Percentiles rank a stretch among this genome's conserved stretches.
These are phyloP conservation scores for Harlomillsia oculata DNA, from an alignment of 1,140 invertebrate species.

Conservation along the genomic window DNA sequence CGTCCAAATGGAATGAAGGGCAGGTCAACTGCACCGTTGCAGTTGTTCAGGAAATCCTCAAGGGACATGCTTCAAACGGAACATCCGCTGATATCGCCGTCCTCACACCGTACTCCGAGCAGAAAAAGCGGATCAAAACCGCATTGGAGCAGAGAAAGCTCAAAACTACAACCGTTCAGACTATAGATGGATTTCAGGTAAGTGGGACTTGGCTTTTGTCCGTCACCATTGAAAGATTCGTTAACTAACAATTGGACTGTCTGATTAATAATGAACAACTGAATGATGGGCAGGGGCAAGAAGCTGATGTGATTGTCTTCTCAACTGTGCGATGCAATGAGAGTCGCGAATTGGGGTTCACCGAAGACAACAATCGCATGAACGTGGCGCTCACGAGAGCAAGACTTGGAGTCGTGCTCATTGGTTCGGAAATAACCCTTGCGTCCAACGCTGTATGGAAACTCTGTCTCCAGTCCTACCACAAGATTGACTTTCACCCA, in stretches of 20 bases:
- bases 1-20: neutral
- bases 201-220: too few species aligned
- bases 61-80: too few species aligned
- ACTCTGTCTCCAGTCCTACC: neutral
- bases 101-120: constrained; percentile 14
- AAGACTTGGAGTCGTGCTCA: constrained; percentile 31
- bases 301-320: constrained; percentile 47
- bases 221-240: too few species aligned
- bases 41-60: neutral
- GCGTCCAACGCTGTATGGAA: neutral
- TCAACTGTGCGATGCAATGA: constrained; percentile 43
- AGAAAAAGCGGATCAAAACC: neutral
- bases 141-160: neutral
- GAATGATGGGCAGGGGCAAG: too few species aligned
- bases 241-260: too few species aligned
- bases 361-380: constrained; percentile 32
- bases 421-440: constrained; percentile 25
- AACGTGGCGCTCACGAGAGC: constrained; percentile 40
- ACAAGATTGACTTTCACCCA: neutral
- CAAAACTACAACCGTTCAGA: constrained; percentile 43
- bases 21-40: too few species aligned
- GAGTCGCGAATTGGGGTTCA: constrained; percentile 34
- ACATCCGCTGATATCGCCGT: too few species aligned
- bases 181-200: constrained; percentile 50
- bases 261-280: too few species aligned